phyloP scores from a whole-genome alignment of 2,797 vertebrate genomes.

The Odontamblyopus rebecca region DNA sequence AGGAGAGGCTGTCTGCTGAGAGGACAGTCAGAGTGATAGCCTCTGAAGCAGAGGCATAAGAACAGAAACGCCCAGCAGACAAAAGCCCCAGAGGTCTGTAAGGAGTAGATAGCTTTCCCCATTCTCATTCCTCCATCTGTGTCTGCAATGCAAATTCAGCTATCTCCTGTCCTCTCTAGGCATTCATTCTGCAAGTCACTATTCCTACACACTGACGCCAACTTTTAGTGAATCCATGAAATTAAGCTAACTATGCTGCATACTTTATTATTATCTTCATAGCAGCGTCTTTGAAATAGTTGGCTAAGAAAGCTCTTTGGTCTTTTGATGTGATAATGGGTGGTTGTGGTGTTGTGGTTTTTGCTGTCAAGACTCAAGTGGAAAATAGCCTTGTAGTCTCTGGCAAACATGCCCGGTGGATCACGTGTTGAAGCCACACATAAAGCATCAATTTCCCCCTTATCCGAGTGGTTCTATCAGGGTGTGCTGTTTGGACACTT shows the following conservation, averaged over 20 bases:
- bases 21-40: slow-evolving; percentile 35
- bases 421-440: slow-evolving; percentile 51
- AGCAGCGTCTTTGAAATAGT: slow-evolving; percentile 50
- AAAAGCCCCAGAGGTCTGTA: slow-evolving; percentile 58
- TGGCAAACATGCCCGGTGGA: slow-evolving; percentile 49
- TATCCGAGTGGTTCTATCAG: slow-evolving; percentile 43
- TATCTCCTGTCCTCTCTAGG: slow-evolving; percentile 39
- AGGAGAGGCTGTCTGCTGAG: slow-evolving; percentile 7
- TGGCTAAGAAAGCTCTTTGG: slow-evolving; percentile 52
- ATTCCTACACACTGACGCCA: slow-evolving; percentile 17
- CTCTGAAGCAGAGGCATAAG: slow-evolving; percentile 32
- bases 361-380: slow-evolving; percentile 67
- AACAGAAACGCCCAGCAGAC: slow-evolving; percentile 29
- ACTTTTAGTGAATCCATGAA: slow-evolving; percentile 23
- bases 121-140: slow-evolving; percentile 46
- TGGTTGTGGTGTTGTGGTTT: slow-evolving; percentile 62
- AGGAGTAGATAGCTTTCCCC: slow-evolving; percentile 56
- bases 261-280: slow-evolving; percentile 53
- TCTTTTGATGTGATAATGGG: slow-evolving; percentile 71
- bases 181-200: slow-evolving; percentile 20
- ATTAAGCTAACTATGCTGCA: slow-evolving; percentile 32
- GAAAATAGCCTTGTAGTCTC: slow-evolving; percentile 68
- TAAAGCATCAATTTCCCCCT: slow-evolving; percentile 32
- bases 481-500: slow-evolving; percentile 41
- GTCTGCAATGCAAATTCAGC: slow-evolving; percentile 60